Base-by-base conservation (phyloP, 37 sponge, comb jelly and placozoan genomes). In the Cliona cf. orientalis region DNA sequence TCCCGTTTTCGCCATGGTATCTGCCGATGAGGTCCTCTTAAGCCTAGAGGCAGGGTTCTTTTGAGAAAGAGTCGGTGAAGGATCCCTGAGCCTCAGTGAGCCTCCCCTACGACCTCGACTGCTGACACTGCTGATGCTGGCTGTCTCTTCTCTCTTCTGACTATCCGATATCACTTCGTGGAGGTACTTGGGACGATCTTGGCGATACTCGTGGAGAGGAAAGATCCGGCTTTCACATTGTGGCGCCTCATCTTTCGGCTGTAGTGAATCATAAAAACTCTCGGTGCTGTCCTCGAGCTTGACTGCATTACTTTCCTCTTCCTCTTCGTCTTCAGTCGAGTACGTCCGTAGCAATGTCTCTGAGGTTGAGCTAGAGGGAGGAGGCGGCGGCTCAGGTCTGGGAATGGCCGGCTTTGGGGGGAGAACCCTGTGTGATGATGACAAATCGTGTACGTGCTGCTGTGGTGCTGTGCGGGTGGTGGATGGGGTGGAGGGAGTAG, bases 21-120 rank as follows among this genome's bases (percentile, higher is more conserved):
- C 73, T 26, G 22, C 73, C 21, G 73, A 72, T 46, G 73, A 2
- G 46, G 73, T 72, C 33, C 73, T 46, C 37, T 72, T 46, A 5
- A 72, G 45, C 21, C 25, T 5, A 7, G 25, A 5, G 25, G 43
- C 6, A 36, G 2, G 25, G 4, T 72, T 72, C 56, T 56, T 46
- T 42, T 33, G 35, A 49, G 73, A 56, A 5, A 72, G 73, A 1
- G 14, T 6, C 14, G 73, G 73, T 31, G 73, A 42, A 6, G 26
- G 28, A 61, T 49, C 14, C 53, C 53, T 14, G 9, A 9, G 9
- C 53, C 14, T 49, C 53, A 9, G 53, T 19, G 14, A 9, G 53
- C 53, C 14, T 14, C 53, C 53, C 14, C 53, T 9, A 49, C 53
- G 14, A 19, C 14, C 53, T 49, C 53, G 14, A 19, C 14, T 49